A percentile compares a stretch with the other conserved stretches of the same genome.
Conservation (phyloP, 2,113 vertebrate species). For the Marcusenius ussheri region DNA sequence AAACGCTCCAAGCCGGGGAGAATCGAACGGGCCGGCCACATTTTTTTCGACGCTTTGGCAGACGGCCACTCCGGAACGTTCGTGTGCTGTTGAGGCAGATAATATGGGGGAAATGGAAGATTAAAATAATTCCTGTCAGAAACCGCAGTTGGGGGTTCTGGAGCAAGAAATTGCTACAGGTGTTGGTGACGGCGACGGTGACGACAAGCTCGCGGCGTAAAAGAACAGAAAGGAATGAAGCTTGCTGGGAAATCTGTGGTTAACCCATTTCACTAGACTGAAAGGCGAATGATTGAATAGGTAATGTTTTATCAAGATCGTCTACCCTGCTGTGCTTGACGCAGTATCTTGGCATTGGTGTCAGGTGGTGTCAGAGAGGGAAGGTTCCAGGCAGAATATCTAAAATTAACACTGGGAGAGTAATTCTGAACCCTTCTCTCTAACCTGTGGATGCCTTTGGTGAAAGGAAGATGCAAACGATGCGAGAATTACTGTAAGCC, state of each 20-base stretch:
- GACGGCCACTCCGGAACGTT: neutral
- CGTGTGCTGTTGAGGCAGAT: neutral
- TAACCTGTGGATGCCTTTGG: neutral
- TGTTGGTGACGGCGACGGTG: neutral
- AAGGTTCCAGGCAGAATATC: neutral
- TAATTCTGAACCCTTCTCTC: neutral
- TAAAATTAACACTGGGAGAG: neutral
- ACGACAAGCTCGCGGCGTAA: neutral
- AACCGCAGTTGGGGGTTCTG: neutral
- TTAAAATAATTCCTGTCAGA: neutral
- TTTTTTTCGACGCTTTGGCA: neutral
- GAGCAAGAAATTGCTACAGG: neutral
- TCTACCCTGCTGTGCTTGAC: neutral
- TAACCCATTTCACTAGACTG: neutral
- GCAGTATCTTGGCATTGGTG: neutral
- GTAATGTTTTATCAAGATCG: neutral
- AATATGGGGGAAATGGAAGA: neutral
- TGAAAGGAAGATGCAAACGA: neutral
- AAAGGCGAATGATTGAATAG: neutral
- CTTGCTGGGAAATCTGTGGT: neutral
- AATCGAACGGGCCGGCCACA: neutral
- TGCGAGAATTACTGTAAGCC: neutral
- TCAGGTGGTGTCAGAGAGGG: neutral
- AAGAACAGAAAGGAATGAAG: neutral
- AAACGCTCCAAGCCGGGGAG: neutral